phyloP scores from a whole-genome alignment of 2,113 vertebrate species.

The Microcebus lehilahytsara region DNA sequence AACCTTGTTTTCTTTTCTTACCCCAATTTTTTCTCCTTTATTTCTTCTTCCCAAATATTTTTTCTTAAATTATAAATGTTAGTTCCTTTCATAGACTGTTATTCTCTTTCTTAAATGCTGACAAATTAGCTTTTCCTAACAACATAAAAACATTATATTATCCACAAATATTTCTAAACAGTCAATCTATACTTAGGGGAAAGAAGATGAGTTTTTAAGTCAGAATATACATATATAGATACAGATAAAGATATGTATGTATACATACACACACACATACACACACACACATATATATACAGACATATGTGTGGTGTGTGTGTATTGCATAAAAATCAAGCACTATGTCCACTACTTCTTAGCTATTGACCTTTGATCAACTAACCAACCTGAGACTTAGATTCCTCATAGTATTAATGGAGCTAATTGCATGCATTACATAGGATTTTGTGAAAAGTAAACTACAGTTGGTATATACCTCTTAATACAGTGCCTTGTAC shows the following conservation, averaged over 20 bases:
- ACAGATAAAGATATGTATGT: background rate
- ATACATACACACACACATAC: background rate
- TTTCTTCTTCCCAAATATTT: constrained; percentile 6
- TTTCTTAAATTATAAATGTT: background rate
- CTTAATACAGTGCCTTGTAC: background rate
- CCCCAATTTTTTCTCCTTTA: background rate
- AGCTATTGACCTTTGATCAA: background rate
- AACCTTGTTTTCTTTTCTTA: background rate
- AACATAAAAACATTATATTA: background rate
- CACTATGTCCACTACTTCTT: background rate
- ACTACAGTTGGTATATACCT: background rate
- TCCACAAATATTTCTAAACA: background rate
- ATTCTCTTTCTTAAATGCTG: background rate
- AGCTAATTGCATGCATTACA: background rate
- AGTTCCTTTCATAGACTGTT: background rate
- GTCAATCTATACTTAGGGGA: background rate
- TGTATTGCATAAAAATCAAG: background rate
- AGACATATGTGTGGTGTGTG: background rate
- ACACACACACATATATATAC: too few species aligned
- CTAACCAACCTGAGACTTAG: background rate
- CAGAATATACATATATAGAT: background rate
- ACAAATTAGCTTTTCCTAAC: background rate
- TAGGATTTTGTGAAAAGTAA: background rate
- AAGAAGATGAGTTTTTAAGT: background rate
- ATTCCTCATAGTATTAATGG: background rate